Conservation (phyloP, 2,797 vertebrate species). For the Hafferia zeledoni region DNA sequence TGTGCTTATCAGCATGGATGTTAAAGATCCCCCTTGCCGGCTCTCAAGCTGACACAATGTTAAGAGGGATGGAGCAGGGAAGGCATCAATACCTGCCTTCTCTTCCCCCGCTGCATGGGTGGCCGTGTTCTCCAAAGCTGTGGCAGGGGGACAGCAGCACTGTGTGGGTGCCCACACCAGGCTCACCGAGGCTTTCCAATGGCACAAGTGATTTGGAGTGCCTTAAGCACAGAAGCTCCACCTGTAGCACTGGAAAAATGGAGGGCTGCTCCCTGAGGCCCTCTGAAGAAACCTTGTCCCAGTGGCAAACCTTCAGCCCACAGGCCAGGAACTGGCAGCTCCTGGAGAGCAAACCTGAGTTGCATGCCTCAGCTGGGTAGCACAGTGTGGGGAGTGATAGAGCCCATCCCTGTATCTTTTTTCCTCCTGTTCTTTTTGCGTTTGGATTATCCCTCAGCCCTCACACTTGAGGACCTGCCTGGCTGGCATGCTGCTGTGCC, state of each 20-base stretch:
- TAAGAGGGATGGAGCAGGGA: neutral
- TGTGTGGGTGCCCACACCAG: rapidly evolving
- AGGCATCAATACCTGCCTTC: neutral
- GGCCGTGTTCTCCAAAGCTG: rapidly evolving
- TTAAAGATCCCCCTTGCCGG: neutral
- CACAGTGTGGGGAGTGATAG: rapidly evolving
- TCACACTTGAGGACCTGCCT: neutral
- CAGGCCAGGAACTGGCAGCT: neutral
- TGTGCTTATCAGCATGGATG: neutral
- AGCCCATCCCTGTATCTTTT: neutral
- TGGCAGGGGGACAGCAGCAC: neutral
- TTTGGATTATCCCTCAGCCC: neutral
- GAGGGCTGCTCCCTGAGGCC: neutral
- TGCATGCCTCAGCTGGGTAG: neutral
- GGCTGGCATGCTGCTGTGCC: neutral
- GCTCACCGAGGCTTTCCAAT: neutral
- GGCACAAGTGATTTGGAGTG: neutral
- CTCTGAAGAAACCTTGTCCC: neutral
- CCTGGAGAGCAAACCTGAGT: neutral
- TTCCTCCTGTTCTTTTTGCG: neutral
- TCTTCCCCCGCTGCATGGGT: neutral
- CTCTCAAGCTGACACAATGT: neutral
- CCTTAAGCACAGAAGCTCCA: neutral
- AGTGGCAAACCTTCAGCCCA: neutral
- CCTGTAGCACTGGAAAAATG: neutral